A percentile compares a stretch with the other conserved stretches of the same genome.
These are phyloP conservation scores for Phoxinus phoxinus DNA, from an alignment of 2,113 vertebrate species.

Conservation along the genomic window DNA sequence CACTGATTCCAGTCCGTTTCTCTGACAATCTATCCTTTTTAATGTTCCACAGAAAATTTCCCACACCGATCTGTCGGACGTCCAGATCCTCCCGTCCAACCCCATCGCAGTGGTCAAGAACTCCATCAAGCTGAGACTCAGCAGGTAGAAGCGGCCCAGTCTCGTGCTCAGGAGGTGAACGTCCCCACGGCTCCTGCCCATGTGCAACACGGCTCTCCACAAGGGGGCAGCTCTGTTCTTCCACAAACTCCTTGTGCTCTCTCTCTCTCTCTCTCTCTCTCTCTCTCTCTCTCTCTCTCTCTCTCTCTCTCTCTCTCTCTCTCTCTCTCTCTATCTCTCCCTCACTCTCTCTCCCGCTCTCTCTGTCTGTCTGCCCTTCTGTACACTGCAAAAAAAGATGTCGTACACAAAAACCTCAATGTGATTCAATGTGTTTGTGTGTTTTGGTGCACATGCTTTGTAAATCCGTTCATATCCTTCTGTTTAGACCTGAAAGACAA, in stretches of 20 bases:
- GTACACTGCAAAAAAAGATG: conserved; percentile 52
- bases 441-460: conserved; percentile 29
- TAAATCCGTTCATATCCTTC: conserved; percentile 13
- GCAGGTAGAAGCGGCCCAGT: conserved; percentile 72
- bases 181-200: not conserved
- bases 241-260: conserved; percentile 50
- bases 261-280: not conserved
- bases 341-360: no score
- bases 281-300: no score
- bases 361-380: not conserved
- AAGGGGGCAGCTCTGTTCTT: conserved; percentile 73
- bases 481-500: conserved; percentile 18
- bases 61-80: conserved; percentile 76
- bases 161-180: conserved; percentile 12
- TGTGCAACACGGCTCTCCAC: conserved; percentile 59
- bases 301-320: no score
- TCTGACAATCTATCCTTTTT: not conserved
- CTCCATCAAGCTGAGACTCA: conserved; percentile 84
- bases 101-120: conserved; percentile 83
- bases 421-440: conserved; percentile 48
- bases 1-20: no score
- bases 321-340: no score
- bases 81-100: conserved; percentile 77
- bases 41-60: conserved; percentile 71
- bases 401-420: conserved; percentile 50